Percentiles rank a stretch among this genome's conserved stretches.
Evolutionary conservation across 2,888 invertebrate genomes (phyloP).

Genomic region (Standfussiana lucernea): DNA sequence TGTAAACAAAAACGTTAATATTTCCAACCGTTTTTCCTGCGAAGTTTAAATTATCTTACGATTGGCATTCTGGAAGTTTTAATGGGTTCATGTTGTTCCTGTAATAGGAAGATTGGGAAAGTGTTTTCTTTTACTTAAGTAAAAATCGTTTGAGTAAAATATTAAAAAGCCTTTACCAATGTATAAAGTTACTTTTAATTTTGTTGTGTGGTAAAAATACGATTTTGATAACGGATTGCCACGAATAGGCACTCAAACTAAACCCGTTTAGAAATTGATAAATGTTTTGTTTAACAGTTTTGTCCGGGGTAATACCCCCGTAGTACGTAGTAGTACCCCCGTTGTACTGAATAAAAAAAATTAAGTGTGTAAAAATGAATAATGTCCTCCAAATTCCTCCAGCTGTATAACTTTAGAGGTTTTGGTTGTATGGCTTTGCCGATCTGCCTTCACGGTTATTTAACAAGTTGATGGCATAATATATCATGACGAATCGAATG

Average conservation of each 20-base stretch:
- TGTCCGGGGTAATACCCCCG: too few relatives aligned
- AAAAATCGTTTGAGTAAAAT: neutral
- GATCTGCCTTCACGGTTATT: neutral
- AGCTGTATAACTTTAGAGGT: neutral
- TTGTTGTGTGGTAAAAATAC: conserved; percentile 14
- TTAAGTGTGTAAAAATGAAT: neutral
- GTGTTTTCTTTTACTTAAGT: conserved; percentile 3
- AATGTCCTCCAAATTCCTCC: neutral
- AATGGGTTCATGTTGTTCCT: conserved; percentile 41
- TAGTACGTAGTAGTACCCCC: too few relatives aligned
- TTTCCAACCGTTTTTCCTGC: conserved; percentile 26
- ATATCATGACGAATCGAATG: neutral
- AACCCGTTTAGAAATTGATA: neutral
- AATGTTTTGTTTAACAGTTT: neutral
- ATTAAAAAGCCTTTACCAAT: conserved; percentile 15
- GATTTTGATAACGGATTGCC: neutral
- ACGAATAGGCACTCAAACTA: neutral
- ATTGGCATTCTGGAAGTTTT: conserved; percentile 43
- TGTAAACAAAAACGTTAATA: conserved; percentile 34
- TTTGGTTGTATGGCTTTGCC: neutral
- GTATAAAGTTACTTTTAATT: conserved; percentile 4
- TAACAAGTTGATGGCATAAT: neutral
- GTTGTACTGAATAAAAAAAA: too few relatives aligned
- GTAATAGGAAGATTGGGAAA: conserved; percentile 20
- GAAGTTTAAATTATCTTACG: conserved; percentile 32